Conservation (phyloP, 1,140 invertebrate genomes). For the Heliconius melpomene region DNA sequence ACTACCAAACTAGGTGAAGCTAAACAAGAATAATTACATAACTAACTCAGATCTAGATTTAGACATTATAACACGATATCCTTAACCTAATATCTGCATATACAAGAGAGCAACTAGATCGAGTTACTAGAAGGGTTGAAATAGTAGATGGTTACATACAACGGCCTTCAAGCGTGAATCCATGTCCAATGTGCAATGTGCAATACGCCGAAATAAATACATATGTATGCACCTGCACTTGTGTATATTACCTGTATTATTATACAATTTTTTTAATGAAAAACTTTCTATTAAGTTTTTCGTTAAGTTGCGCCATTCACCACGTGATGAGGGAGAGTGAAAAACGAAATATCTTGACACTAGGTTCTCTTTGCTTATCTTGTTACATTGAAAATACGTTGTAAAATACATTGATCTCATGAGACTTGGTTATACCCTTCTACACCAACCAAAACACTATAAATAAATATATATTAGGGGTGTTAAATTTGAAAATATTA, state of each 20-base stretch:
- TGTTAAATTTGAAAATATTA: not conserved
- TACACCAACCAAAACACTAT: too few relatives aligned
- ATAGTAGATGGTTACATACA: constrained; percentile 29
- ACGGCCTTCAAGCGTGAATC: constrained; percentile 53
- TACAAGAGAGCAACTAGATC: constrained; percentile 22
- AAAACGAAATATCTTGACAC: too few relatives aligned
- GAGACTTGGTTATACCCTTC: too few relatives aligned
- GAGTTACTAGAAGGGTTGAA: constrained; percentile 35
- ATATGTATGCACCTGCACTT: not conserved
- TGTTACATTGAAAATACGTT: not conserved
- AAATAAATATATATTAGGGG: too few relatives aligned
- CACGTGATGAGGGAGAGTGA: not conserved
- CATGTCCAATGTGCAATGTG: constrained; percentile 42
- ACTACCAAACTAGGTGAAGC: too few relatives aligned
- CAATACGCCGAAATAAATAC: constrained; percentile 9
- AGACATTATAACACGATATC: not conserved
- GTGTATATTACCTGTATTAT: not conserved
- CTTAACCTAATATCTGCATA: constrained; percentile 21
- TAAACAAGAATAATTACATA: not conserved
- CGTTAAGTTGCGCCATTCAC: too few relatives aligned
- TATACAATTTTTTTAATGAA: not conserved
- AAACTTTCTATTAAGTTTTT: not conserved
- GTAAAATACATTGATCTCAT: too few relatives aligned
- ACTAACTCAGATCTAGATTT: not conserved
- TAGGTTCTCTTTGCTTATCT: too few relatives aligned